Evolutionary conservation across 1,140 invertebrate species (phyloP), one percentile per base, ranked within the genome.

Genomic region (Cecropterus lyciades): DNA sequence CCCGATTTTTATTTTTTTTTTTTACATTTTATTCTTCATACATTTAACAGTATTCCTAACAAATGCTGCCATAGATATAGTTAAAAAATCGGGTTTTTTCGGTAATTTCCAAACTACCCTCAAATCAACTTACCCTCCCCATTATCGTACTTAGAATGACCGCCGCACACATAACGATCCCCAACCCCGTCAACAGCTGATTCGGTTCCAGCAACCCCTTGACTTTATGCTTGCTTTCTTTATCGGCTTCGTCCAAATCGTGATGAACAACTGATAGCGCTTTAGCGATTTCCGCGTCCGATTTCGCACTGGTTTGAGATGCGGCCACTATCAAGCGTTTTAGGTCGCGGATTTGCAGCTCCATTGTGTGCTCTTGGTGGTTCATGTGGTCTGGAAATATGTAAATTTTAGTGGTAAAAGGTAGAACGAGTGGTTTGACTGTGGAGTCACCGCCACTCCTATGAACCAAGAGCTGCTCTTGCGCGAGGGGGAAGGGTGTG

Each of bases 351-450:
- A 91, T 79, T 69, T 89, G 89, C 0, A 62, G 73, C 45, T 84
- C 82, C 16, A 89, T 69, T n/a, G 70, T 57, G 9, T 84, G 78
- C 16, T 91, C 84, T 66, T 86, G 86, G 15, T 85, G 83, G 37
- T 89, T 82, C 15, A 91, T 46, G 57, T 91, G 87, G 0, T 91
- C 89, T 91, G 15, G 66, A 83, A 72, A n/a, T n/a, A n/a, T n/a
- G 63, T 3, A 69, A 51, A 65, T 56, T 45, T 37, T 57, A 46
- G 20, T 5, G 20, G 1, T 24, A 3, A 3, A 3, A 24, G 20
- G 5, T 24, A 24, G n/a, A n/a, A n/a, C n/a, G n/a, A n/a, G n/a
- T n/a, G n/a, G n/a, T n/a, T n/a, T n/a, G n/a, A n/a, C n/a, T n/a
- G n/a, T n/a, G n/a, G n/a, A n/a, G n/a, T n/a, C n/a, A n/a, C n/a